These are phyloP conservation scores for Pandemis corylana DNA, from an alignment of 2,888 invertebrate genomes.

Conservation along the genomic window DNA sequence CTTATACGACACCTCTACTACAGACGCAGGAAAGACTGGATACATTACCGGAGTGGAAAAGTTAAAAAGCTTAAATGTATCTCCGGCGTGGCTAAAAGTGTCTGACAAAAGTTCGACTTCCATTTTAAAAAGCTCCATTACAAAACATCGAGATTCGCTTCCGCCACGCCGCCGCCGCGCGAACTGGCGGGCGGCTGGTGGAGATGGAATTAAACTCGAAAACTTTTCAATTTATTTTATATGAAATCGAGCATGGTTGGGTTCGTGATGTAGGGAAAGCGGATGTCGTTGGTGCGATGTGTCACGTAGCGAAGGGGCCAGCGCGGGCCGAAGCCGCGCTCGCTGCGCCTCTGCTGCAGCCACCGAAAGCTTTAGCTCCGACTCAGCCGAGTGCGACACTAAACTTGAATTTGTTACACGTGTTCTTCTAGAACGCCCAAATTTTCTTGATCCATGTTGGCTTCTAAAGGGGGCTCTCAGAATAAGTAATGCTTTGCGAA, in stretches of 20 bases:
- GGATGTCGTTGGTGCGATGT: constrained; percentile 51
- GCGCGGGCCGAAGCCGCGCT: constrained; percentile 17
- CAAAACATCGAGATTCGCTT: constrained; percentile 85
- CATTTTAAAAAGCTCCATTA: constrained; percentile 86
- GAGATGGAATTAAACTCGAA: constrained; percentile 78
- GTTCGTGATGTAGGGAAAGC: constrained; percentile 59
- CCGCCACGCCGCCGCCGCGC: constrained; percentile 74
- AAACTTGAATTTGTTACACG: constrained; percentile 80
- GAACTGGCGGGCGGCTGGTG: constrained; percentile 71
- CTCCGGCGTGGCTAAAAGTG: constrained; percentile 84
- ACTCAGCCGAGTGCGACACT: constrained; percentile 65
- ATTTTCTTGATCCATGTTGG: constrained; percentile 48
- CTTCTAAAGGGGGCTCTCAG: background rate
- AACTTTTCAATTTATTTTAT: constrained; percentile 81
- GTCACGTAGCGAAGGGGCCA: constrained; percentile 30
- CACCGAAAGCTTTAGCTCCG: constrained; percentile 57
- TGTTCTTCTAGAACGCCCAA: constrained; percentile 56
- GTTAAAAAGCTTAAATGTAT: constrained; percentile 86
- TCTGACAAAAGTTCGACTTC: constrained; percentile 85
- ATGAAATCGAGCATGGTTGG: constrained; percentile 72
- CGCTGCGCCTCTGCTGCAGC: constrained; percentile 48
- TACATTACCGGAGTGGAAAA: constrained; percentile 85
- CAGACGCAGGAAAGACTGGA: constrained; percentile 76
- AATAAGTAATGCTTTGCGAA: background rate
- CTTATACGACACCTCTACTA: constrained; percentile 76